Conservation (phyloP, 2,113 vertebrate genomes). For the Rana temporaria region DNA sequence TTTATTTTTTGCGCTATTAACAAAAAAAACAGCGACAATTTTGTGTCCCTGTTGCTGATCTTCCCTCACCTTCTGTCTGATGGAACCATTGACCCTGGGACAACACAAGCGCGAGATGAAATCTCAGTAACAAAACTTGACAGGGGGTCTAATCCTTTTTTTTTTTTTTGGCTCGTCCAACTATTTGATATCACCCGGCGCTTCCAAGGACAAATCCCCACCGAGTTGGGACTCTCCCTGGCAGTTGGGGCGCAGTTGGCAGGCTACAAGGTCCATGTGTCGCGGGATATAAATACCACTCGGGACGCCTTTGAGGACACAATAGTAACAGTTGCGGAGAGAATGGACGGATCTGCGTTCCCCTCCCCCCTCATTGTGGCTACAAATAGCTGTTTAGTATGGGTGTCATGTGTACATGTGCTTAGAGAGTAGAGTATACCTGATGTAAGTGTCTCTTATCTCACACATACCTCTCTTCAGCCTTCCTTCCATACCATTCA, state of each 20-base stretch:
- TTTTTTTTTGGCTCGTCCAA: no score
- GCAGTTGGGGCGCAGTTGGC: background rate
- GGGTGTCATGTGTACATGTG: background rate
- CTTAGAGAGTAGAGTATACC: background rate
- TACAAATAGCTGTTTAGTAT: conserved; percentile 15
- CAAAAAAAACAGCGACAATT: no score
- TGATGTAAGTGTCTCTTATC: conserved; percentile 4
- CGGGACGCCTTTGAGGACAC: background rate
- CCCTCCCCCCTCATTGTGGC: background rate
- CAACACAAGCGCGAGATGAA: no score
- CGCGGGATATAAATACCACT: conserved; percentile 28
- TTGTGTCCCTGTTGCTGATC: no score
- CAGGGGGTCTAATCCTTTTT: no score
- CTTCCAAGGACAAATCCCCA: background rate
- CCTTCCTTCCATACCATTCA: background rate
- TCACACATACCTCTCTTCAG: background rate
- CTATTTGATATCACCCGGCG: no score
- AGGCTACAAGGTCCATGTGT: conserved; percentile 11
- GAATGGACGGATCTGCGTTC: conserved; percentile 10
- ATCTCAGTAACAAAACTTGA: no score
- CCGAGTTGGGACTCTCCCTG: background rate
- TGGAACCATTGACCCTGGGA: no score
- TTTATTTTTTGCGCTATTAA: no score
- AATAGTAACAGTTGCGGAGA: conserved; percentile 14
- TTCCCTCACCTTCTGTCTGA: no score